A percentile compares a stretch with the other conserved stretches of the same genome.
Evolutionary conservation across 2,113 vertebrate species (phyloP).

Genomic region (Tylochromis polylepis): DNA sequence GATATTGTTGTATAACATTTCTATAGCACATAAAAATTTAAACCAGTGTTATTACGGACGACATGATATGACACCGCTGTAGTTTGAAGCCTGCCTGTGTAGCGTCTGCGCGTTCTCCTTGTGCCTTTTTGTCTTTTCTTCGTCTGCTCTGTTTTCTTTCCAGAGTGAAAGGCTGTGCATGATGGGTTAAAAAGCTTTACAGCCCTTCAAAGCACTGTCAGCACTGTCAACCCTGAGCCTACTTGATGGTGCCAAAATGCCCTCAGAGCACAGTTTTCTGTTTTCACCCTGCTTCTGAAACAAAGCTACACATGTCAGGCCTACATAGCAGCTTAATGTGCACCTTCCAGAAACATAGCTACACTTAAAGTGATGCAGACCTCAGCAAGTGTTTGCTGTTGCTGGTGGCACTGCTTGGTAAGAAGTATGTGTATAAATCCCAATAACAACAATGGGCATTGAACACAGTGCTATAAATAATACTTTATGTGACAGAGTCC

Average conservation of each 20-base stretch:
- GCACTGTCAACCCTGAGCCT: neutral
- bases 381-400: neutral
- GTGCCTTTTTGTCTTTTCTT: fast-evolving
- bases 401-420: neutral
- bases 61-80: fast-evolving
- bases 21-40: neutral
- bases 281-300: no score
- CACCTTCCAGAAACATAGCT: neutral
- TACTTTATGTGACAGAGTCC: fast-evolving
- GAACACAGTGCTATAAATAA: neutral
- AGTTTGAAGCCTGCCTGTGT: neutral
- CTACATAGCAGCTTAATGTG: fast-evolving
- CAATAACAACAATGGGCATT: neutral
- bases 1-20: neutral
- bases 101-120: neutral
- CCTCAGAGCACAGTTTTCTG: neutral
- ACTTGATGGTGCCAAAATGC: fast-evolving
- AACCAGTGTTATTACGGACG: neutral
- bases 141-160: neutral
- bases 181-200: neutral
- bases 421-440: neutral
- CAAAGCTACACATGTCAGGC: neutral
- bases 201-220: neutral
- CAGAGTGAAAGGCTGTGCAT: neutral
- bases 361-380: neutral